Conservation (phyloP, 92 coral and sea anemone genomes). For the Galaxea fascicularis region DNA sequence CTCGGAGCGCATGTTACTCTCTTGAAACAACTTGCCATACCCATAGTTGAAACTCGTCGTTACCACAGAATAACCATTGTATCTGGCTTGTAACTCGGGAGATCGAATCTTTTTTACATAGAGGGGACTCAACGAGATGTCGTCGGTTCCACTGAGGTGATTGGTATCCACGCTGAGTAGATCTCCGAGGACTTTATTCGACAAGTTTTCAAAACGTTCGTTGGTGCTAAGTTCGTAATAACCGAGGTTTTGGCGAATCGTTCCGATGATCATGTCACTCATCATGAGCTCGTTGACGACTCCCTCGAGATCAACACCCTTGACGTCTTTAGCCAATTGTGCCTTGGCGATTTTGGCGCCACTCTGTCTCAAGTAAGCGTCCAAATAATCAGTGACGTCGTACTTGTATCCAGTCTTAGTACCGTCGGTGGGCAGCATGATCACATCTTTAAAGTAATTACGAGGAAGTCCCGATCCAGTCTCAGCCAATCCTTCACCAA, state of each 20-base stretch:
- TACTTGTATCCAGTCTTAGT: not conserved
- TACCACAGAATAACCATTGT: not conserved
- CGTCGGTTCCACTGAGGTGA: conserved; percentile 15
- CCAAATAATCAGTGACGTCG: not conserved
- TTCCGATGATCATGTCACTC: not conserved
- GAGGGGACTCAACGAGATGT: too few relatives aligned
- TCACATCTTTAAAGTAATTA: not conserved
- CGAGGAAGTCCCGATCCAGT: not conserved
- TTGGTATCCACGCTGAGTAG: not conserved
- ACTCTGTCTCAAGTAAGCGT: not conserved
- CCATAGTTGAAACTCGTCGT: conserved; percentile 4
- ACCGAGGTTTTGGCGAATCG: not conserved
- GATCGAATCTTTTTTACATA: not conserved
- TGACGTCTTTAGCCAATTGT: not conserved
- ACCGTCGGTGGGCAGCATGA: not conserved
- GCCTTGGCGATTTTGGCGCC: not conserved
- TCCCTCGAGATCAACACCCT: not conserved
- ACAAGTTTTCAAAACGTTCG: not conserved
- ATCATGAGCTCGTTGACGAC: conserved; percentile 8
- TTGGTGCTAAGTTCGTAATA: conserved; percentile 12
- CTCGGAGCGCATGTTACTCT: not conserved
- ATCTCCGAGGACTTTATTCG: not conserved
- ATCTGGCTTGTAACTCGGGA: not conserved
- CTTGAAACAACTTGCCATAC: not conserved
- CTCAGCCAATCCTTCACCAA: conserved; percentile 1